Evolutionary conservation across 2,797 vertebrate species (phyloP).

Genomic region (Ceryle rudis): DNA sequence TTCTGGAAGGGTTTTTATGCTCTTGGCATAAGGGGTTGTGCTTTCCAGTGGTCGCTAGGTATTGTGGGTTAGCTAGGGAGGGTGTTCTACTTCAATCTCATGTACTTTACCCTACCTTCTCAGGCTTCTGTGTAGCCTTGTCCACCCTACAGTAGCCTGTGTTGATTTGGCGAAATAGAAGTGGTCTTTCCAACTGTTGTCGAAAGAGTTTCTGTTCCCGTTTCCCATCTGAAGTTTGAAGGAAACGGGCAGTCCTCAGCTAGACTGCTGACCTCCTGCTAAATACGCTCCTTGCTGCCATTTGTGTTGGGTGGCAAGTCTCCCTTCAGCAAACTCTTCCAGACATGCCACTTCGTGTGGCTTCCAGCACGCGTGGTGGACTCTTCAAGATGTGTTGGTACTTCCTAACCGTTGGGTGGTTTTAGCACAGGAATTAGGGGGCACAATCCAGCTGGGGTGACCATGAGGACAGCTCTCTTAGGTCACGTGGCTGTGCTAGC

Average conservation of each 20-base stretch:
- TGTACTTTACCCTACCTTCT: accelerated
- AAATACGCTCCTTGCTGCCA: neutral
- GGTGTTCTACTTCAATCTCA: neutral
- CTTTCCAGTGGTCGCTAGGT: neutral
- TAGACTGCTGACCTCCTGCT: neutral
- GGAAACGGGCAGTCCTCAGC: neutral
- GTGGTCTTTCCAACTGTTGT: neutral
- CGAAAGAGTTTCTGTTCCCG: constrained; percentile 50
- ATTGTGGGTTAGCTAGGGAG: neutral
- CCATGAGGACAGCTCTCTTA: neutral
- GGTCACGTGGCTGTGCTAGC: neutral
- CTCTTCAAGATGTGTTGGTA: neutral
- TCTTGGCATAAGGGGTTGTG: neutral
- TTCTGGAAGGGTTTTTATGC: neutral
- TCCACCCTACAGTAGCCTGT: neutral
- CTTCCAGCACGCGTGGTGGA: accelerated
- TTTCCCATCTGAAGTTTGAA: constrained; percentile 30
- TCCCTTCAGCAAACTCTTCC: neutral
- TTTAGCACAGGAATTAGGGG: neutral
- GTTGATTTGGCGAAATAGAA: neutral
- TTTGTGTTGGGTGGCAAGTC: neutral
- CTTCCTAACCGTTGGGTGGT: neutral
- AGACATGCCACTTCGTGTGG: accelerated
- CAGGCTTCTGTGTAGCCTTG: neutral
- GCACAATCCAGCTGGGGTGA: no score